Percentiles rank a stretch among this genome's conserved stretches.
Evolutionary conservation across 2,888 invertebrate species (phyloP).

Genomic region (Gryllus longicercus): DNA sequence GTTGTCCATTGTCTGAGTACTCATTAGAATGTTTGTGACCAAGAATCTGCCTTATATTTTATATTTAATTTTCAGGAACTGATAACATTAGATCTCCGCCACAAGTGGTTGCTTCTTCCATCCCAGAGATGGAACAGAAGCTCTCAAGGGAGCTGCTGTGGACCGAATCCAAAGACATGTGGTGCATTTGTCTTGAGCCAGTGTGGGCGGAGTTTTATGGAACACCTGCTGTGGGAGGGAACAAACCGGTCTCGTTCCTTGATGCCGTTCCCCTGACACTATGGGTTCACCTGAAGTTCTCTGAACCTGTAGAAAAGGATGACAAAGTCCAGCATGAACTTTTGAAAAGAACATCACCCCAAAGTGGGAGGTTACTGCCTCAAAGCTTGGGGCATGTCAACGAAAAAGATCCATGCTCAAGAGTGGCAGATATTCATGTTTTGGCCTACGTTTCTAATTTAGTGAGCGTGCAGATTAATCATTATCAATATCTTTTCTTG

Average conservation of each 20-base stretch:
- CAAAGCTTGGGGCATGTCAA: neutral
- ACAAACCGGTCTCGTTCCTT: slow-evolving; percentile 70
- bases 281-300: slow-evolving; percentile 64
- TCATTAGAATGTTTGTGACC: too few relatives aligned
- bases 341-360: neutral
- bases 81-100: slow-evolving; percentile 50
- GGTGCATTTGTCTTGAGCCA: slow-evolving; percentile 83
- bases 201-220: slow-evolving; percentile 91
- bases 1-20: too few relatives aligned
- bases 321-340: neutral
- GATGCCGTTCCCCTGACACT: slow-evolving; percentile 84
- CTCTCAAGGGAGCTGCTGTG: slow-evolving; percentile 58
- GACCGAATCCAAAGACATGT: slow-evolving; percentile 83
- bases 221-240: slow-evolving; percentile 69
- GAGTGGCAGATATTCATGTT: slow-evolving; percentile 67
- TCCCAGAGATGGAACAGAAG: slow-evolving; percentile 56
- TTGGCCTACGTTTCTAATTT: slow-evolving; percentile 79
- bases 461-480: slow-evolving; percentile 86
- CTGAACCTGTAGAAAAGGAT: neutral
- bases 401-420: slow-evolving; percentile 20
- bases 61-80: slow-evolving; percentile 45
- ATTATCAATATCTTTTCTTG: slow-evolving; percentile 88
- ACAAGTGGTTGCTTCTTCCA: slow-evolving; percentile 43
- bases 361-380: neutral
- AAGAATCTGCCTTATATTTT: neutral